Conservation (phyloP, 1,140 invertebrate species). For the Sycophila sp. region DNA sequence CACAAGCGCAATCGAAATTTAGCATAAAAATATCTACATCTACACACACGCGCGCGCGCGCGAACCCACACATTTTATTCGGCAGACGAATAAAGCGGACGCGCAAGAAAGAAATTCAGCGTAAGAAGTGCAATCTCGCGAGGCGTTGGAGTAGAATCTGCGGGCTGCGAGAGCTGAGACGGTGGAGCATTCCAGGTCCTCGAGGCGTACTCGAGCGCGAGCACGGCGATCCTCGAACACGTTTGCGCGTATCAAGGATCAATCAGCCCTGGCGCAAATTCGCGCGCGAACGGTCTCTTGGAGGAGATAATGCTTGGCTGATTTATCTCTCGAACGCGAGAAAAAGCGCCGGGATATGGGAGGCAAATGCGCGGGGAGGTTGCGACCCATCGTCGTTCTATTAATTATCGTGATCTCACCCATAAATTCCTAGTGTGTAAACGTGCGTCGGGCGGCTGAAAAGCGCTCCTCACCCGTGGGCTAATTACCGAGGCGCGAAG, state of each 20-base stretch:
- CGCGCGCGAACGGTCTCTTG: neutral
- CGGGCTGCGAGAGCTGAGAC: too few relatives aligned
- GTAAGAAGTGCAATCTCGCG: neutral
- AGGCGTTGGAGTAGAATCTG: neutral
- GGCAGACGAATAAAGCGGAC: too few relatives aligned
- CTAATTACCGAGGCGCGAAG: neutral
- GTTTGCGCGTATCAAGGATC: constrained; percentile 8
- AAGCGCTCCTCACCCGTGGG: neutral
- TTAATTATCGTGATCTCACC: constrained; percentile 34
- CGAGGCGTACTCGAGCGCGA: too few relatives aligned
- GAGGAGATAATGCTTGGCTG: neutral
- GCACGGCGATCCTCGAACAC: too few relatives aligned
- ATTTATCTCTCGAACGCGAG: neutral
- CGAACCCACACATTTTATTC: neutral
- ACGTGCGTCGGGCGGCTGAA: neutral
- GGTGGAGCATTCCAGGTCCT: too few relatives aligned
- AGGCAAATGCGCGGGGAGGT: neutral
- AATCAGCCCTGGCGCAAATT: neutral
- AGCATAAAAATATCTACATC: too few relatives aligned
- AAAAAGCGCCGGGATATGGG: neutral
- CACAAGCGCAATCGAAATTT: too few relatives aligned
- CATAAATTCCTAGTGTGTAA: constrained; percentile 4
- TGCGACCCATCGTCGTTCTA: constrained; percentile 13
- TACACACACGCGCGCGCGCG: neutral
- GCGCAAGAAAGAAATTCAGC: too few relatives aligned